These are phyloP conservation scores for Molorchus minor DNA, from an alignment of 2,888 invertebrate genomes.

Conservation along the genomic window DNA sequence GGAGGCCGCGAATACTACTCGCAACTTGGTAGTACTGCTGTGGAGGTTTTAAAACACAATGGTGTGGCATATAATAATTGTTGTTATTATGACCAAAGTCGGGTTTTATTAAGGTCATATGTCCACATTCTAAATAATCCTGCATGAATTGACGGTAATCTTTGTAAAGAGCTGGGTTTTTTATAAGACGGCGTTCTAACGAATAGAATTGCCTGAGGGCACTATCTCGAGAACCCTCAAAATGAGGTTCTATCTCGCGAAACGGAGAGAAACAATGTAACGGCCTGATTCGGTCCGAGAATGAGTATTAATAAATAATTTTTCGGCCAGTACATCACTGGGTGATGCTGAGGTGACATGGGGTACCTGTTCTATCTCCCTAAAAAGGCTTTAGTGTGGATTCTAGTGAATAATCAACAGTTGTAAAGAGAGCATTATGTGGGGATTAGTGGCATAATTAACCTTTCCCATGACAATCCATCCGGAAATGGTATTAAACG, in stretches of 20 bases:
- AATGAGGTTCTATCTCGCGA: constrained; percentile 7
- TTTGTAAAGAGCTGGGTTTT: constrained; percentile 8
- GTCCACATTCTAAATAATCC: constrained; percentile 27
- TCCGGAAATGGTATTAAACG: constrained; percentile 14
- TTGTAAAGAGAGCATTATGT: neutral
- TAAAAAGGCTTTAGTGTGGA: constrained; percentile 15
- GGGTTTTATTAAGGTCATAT: constrained; percentile 27
- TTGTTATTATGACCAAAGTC: neutral
- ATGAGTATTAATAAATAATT: constrained; percentile 15
- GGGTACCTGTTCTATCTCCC: constrained; percentile 19
- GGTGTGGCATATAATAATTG: constrained; percentile 43
- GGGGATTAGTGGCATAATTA: neutral
- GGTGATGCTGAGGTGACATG: neutral
- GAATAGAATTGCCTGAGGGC: constrained; percentile 16
- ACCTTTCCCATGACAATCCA: constrained; percentile 7
- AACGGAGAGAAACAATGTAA: constrained; percentile 27
- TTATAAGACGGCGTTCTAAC: constrained; percentile 21
- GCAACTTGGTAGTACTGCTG: constrained; percentile 36
- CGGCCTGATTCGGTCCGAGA: constrained; percentile 14
- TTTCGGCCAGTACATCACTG: constrained; percentile 27
- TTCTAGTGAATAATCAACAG: neutral
- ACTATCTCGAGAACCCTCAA: neutral
- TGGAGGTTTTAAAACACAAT: constrained; percentile 37
- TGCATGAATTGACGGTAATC: constrained; percentile 27
- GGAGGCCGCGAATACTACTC: constrained; percentile 42